Evolutionary conservation across 2,113 vertebrate species (phyloP).

Genomic region (Psophia crepitans): DNA sequence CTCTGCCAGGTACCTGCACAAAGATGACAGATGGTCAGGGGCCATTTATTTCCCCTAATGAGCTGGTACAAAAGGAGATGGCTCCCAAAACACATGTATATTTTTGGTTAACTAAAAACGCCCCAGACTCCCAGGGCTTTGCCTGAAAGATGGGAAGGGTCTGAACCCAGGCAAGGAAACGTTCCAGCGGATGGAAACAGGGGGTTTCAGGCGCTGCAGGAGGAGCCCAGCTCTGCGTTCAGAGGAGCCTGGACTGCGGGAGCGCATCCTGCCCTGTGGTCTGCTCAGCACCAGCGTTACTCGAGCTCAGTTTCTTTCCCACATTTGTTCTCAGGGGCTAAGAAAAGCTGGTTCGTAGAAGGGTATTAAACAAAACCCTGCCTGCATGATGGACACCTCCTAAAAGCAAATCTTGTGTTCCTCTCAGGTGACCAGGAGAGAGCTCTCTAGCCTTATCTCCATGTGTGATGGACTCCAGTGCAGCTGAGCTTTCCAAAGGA

Average conservation of each 20-base stretch:
- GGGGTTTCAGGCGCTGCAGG: not conserved
- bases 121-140: not conserved
- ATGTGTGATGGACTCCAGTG: rapidly evolving
- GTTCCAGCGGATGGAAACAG: not conserved
- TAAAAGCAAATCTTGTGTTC: not conserved
- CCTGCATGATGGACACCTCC: not conserved
- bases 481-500: not conserved
- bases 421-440: not conserved
- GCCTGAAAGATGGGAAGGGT: not conserved
- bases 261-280: rapidly evolving
- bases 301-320: not conserved
- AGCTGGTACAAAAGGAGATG: conserved; percentile 37
- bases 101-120: not conserved
- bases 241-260: not conserved
- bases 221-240: not conserved
- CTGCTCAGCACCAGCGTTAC: not conserved
- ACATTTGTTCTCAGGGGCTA: not conserved
- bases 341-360: not conserved
- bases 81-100: not conserved
- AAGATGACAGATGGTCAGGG: conserved; percentile 63
- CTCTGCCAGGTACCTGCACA: conserved; percentile 52
- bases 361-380: not conserved
- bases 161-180: not conserved
- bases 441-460: not conserved
- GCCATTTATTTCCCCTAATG: conserved; percentile 32